Conservation (phyloP, 2,888 invertebrate species). For the Caenorhabditis sp. region DNA sequence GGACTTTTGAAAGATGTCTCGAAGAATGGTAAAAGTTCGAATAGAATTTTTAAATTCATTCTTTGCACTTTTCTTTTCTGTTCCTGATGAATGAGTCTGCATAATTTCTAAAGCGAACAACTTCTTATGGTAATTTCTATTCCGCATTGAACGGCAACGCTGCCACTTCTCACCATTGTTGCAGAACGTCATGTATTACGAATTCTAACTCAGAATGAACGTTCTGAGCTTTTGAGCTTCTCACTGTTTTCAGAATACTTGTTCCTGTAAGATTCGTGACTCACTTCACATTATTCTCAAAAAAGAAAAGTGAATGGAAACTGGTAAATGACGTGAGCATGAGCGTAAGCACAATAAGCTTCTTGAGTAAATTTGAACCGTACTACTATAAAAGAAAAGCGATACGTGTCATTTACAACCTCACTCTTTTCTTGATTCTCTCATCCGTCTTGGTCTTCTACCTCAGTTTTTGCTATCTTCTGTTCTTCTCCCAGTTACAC, state of each 20-base stretch:
- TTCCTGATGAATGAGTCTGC: slow-evolving; percentile 52
- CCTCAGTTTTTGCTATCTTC: neutral
- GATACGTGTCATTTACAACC: slow-evolving; percentile 28
- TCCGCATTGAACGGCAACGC: slow-evolving; percentile 13
- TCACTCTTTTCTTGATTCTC: slow-evolving; percentile 17
- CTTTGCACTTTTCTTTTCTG: slow-evolving; percentile 38
- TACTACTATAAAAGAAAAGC: slow-evolving; percentile 48
- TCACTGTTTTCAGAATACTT: neutral
- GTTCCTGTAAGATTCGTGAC: slow-evolving; percentile 30
- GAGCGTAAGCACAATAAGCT: slow-evolving; percentile 15
- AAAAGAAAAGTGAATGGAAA: slow-evolving; percentile 16
- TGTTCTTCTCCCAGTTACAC: slow-evolving; percentile 8
- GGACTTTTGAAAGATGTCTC: neutral
- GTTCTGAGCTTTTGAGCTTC: neutral
- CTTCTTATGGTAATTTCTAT: slow-evolving; percentile 44
- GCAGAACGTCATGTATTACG: neutral
- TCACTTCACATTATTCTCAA: slow-evolving; percentile 34
- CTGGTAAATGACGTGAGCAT: slow-evolving; percentile 54
- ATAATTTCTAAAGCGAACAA: slow-evolving; percentile 38
- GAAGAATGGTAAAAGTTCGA: too few species aligned
- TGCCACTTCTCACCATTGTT: neutral
- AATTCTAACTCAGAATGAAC: too few species aligned
- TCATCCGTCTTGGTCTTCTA: neutral
- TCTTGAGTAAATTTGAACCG: slow-evolving; percentile 26
- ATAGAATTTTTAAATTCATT: slow-evolving; percentile 23